Evolutionary conservation across 2,797 vertebrate genomes (phyloP).

Genomic region (Typhlichthys eigenmanni): DNA sequence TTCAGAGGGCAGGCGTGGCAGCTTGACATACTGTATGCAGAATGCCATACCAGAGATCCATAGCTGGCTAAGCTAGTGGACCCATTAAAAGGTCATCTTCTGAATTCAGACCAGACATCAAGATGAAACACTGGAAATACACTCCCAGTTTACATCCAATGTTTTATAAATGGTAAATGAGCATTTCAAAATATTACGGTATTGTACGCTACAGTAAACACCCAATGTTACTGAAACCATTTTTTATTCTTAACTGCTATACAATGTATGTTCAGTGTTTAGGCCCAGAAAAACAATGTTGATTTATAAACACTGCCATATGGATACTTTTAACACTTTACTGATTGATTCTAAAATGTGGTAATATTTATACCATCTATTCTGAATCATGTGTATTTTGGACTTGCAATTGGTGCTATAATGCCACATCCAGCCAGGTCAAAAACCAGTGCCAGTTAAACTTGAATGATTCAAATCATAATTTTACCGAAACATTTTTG

Average conservation of each 20-base stretch:
- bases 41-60: conserved; percentile 35
- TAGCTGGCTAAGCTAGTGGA: conserved; percentile 31
- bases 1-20: conserved; percentile 22
- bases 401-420: conserved; percentile 43
- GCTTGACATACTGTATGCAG: conserved; percentile 28
- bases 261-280: conserved; percentile 6
- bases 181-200: too few relatives aligned
- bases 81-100: conserved; percentile 34
- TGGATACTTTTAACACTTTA: conserved; percentile 29
- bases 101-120: too few relatives aligned
- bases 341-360: conserved; percentile 20
- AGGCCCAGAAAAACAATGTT: conserved; percentile 40
- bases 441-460: conserved; percentile 57
- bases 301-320: conserved; percentile 23
- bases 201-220: conserved; percentile 3
- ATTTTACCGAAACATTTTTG: conserved; percentile 38
- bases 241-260: conserved; percentile 2
- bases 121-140: too few relatives aligned
- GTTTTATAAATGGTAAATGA: too few relatives aligned
- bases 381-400: conserved; percentile 58
- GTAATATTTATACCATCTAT: conserved; percentile 32
- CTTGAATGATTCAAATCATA: conserved; percentile 54
- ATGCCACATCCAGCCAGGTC: conserved; percentile 53
- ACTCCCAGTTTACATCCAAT: too few relatives aligned
- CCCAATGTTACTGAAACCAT: conserved; percentile 40